Conservation (phyloP, 2,797 vertebrate genomes). For the Enteromius radiatus region DNA sequence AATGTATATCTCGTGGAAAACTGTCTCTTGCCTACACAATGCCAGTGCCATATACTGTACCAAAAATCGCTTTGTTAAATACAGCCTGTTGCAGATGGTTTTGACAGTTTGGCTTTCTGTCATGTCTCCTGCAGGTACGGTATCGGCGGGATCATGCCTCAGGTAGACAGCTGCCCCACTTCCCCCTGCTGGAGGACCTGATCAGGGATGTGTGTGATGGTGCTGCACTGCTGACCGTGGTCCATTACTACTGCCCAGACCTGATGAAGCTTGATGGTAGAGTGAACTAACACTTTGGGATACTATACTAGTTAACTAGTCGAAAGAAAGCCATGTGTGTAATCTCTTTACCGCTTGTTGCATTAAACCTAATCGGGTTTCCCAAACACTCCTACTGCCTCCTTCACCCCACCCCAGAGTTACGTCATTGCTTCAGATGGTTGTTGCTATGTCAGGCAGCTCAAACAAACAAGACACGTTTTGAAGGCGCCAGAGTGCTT, state of each 20-base stretch:
- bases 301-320: conserved; percentile 2
- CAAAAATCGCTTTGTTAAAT: neutral
- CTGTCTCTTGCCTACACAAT: neutral
- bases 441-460: neutral
- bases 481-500: neutral
- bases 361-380: neutral
- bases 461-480: conserved; percentile 8
- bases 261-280: conserved; percentile 96
- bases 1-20: neutral
- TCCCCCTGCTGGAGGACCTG: conserved; percentile 91
- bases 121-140: conserved; percentile 82
- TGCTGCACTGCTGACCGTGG: conserved; percentile 89
- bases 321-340: neutral
- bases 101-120: conserved; percentile 43
- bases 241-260: conserved; percentile 96
- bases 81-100: conserved; percentile 6
- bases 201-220: conserved; percentile 94
- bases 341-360: neutral
- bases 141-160: conserved; percentile 93
- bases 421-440: neutral
- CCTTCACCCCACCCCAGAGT: neutral
- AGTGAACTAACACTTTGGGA: neutral
- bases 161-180: conserved; percentile 87
- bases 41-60: neutral
- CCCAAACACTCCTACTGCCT: conserved; percentile 5